Evolutionary conservation across 1,140 invertebrate genomes (phyloP).

Genomic region (Drosophila carrolli): DNA sequence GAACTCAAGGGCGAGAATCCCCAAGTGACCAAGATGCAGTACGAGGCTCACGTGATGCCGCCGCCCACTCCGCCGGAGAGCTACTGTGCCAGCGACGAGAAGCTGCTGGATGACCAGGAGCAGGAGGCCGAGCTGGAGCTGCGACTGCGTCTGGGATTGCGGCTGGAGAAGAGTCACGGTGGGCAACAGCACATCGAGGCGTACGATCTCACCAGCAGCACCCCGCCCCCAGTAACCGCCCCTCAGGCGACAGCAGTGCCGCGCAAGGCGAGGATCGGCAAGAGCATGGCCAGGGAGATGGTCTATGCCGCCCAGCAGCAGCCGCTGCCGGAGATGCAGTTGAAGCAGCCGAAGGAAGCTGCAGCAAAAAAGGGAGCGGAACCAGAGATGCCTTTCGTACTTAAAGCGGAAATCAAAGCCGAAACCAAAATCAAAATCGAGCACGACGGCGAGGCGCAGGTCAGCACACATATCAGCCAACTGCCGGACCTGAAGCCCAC

Average conservation of each 20-base stretch:
- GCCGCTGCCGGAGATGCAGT: constrained; percentile 15
- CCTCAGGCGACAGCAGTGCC: constrained; percentile 22
- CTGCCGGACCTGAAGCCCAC: constrained; percentile 80
- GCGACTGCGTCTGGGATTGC: constrained; percentile 4
- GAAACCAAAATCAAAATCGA: constrained; percentile 84
- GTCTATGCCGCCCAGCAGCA: constrained; percentile 71
- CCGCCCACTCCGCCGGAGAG: constrained; percentile 79
- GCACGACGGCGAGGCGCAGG: constrained; percentile 62
- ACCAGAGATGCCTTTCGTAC: constrained; percentile 75
- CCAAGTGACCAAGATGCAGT: constrained; percentile 72
- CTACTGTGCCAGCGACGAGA: constrained; percentile 76
- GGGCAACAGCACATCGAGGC: constrained; percentile 55
- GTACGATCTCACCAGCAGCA: constrained; percentile 68
- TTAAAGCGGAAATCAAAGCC: constrained; percentile 84
- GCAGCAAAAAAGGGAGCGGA: constrained; percentile 9
- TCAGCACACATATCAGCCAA: constrained; percentile 70
- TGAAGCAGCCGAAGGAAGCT: constrained; percentile 9
- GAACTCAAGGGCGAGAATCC: constrained; percentile 57
- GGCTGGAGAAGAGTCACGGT: constrained; percentile 8
- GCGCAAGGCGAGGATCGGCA: constrained; percentile 88
- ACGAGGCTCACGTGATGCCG: constrained; percentile 78
- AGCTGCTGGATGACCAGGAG: constrained; percentile 58
- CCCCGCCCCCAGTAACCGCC: constrained; percentile 42
- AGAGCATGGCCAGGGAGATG: constrained; percentile 88
- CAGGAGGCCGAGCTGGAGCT: constrained; percentile 47